phyloP scores from a whole-genome alignment of 2,113 vertebrate genomes.

The Nycticorax nycticorax region DNA sequence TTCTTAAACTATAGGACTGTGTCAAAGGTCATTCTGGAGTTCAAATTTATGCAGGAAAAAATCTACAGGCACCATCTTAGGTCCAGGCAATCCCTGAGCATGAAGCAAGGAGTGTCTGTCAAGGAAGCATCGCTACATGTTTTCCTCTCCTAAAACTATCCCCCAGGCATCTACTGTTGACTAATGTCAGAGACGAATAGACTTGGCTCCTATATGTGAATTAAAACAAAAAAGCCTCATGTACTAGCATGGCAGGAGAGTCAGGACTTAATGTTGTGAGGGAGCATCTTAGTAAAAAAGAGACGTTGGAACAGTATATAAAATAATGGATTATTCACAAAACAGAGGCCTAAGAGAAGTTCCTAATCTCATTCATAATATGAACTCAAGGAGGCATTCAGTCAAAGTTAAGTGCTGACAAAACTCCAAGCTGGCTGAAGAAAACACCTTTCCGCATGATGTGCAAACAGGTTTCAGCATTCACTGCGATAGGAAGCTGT shows the following conservation, averaged over 20 bases:
- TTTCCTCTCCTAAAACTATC: neutral
- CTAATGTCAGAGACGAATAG: neutral
- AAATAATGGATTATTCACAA: neutral
- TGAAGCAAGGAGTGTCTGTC: neutral
- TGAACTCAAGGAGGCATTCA: neutral
- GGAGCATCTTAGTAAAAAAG: neutral
- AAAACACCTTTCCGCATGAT: neutral
- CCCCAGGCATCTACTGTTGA: neutral
- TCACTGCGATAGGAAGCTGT: neutral
- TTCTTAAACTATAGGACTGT: neutral
- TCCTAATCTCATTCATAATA: neutral
- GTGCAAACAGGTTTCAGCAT: neutral
- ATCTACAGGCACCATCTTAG: neutral
- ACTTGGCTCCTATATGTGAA: neutral
- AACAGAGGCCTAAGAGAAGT: neutral
- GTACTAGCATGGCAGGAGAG: neutral
- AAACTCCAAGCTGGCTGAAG: neutral
- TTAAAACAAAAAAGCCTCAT: neutral
- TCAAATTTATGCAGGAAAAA: neutral
- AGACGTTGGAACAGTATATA: neutral
- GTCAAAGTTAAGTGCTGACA: neutral
- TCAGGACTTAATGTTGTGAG: neutral
- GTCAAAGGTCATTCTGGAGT: neutral
- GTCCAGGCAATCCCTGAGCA: neutral
- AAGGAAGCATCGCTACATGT: neutral